Evolutionary conservation across 2,797 vertebrate species (phyloP), one percentile per base, ranked within the genome.

Genomic region (Taeniopygia guttata): DNA sequence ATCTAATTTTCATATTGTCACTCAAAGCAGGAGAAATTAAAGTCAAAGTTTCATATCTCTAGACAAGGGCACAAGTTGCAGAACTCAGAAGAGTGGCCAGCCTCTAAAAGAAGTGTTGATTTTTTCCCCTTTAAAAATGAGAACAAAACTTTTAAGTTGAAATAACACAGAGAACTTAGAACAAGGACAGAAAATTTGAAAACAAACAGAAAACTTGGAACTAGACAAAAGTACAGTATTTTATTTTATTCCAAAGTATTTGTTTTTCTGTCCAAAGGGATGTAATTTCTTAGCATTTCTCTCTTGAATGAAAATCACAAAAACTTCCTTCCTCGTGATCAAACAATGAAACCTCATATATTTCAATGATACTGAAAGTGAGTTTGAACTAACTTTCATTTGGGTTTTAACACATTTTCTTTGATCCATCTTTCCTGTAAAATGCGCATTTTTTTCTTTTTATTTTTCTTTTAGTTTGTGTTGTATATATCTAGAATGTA

Each of bases 1-100:
- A 79, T 93, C 51, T 79, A 73, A 69, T 89, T 89, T 94, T 86
- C 30, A 17, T 88, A 92, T 93, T 93, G 81, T 89, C 77, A 84
- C 67, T 86, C 66, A 82, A 42, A 84, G 63, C 27, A 36, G 68
- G 30, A 77, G 17, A 88, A 89, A 48, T 23, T 88, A 36, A 36
- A 84, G 49, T 80, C 38, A 54, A 82, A 91, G 77, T 75, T 84
- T 78, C 62, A 8, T 91, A 64, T 88, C 34, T 58, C 34, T 70
- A 72, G 54, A 84, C 62, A 90, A 64, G 66, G 80, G 29, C 56
- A 86, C 20, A 42, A 4, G 2, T 67, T 83, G 19, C 58, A 74
- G 62, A 88, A 84, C 34, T 77, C 52, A 46, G 51, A 81, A 36
- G n/a, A 60, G 43, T 46, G 92, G 59, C 36, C 48, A 79, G 13